Evolutionary conservation across 2,888 invertebrate species (phyloP).

Genomic region (Parnassius smintheus): DNA sequence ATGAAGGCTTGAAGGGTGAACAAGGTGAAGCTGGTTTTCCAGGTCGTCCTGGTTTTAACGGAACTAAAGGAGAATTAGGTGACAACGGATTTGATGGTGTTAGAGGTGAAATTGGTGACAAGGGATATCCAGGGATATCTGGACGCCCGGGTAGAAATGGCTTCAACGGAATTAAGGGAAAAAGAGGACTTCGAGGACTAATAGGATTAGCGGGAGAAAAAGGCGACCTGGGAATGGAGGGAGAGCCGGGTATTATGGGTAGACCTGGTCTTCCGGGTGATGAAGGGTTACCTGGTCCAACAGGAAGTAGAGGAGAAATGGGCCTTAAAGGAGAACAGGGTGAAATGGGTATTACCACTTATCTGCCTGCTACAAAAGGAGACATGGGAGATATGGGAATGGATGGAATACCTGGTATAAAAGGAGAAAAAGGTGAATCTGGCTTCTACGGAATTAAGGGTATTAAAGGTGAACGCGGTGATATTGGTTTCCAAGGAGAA

Average conservation of each 20-base stretch:
- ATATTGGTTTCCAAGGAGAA: slow-evolving; percentile 74
- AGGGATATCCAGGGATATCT: slow-evolving; percentile 72
- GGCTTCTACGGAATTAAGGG: slow-evolving; percentile 83
- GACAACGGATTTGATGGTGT: slow-evolving; percentile 73
- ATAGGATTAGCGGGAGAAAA: slow-evolving; percentile 57
- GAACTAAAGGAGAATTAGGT: slow-evolving; percentile 81
- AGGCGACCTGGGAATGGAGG: slow-evolving; percentile 60
- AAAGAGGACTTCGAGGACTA: slow-evolving; percentile 77
- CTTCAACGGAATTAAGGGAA: slow-evolving; percentile 54
- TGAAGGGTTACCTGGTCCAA: slow-evolving; percentile 65
- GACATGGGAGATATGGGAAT: slow-evolving; percentile 79
- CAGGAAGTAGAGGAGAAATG: slow-evolving; percentile 73
- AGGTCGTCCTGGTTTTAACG: slow-evolving; percentile 72
- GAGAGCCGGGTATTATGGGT: slow-evolving; percentile 73
- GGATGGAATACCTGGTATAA: slow-evolving; percentile 79
- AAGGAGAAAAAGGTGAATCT: slow-evolving; percentile 78
- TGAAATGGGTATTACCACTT: slow-evolving; percentile 44
- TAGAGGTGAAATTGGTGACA: slow-evolving; percentile 73
- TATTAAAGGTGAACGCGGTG: slow-evolving; percentile 77
- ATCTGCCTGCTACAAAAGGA: slow-evolving; percentile 65
- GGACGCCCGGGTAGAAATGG: slow-evolving; percentile 83
- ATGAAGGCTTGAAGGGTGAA: slow-evolving; percentile 81
- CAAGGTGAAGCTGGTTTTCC: slow-evolving; percentile 81
- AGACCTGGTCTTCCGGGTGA: slow-evolving; percentile 80
- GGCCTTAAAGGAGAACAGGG: slow-evolving; percentile 79